Evolutionary conservation across 2,113 vertebrate genomes (phyloP).

Genomic region (Willisornis vidua): DNA sequence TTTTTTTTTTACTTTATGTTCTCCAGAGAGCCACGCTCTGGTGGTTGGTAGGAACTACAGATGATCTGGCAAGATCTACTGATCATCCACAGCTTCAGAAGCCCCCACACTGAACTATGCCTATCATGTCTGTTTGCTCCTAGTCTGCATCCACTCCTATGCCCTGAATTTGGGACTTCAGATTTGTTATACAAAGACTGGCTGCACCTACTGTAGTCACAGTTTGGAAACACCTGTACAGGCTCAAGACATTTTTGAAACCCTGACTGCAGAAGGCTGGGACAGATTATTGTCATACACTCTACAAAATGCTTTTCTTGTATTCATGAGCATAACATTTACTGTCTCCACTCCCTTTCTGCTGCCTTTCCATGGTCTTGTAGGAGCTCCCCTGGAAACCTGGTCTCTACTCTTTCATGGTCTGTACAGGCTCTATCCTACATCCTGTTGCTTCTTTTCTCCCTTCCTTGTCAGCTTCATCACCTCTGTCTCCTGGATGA

Average conservation of each 20-base stretch:
- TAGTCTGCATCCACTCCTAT: neutral
- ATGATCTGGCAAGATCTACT: neutral
- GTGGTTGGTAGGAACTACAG: neutral
- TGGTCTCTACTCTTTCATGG: neutral
- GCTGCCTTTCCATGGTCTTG: neutral
- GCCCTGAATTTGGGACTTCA: neutral
- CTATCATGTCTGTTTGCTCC: neutral
- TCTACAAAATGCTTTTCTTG: neutral
- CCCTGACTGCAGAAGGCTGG: neutral
- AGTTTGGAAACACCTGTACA: neutral
- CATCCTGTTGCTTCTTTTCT: neutral
- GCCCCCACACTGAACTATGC: rapidly evolving
- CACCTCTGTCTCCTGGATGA: neutral
- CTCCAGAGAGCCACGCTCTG: neutral
- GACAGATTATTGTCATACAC: neutral
- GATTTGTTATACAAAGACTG: neutral
- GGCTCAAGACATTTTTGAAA: neutral
- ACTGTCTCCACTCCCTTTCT: neutral
- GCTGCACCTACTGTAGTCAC: neutral
- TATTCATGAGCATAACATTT: neutral
- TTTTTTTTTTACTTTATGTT: neutral
- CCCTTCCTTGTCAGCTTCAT: neutral
- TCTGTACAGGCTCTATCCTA: neutral
- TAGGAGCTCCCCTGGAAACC: neutral
- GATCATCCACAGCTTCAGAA: neutral